These are phyloP conservation scores for Marmota monax DNA, from an alignment of 2,113 vertebrate species.

Conservation along the genomic window DNA sequence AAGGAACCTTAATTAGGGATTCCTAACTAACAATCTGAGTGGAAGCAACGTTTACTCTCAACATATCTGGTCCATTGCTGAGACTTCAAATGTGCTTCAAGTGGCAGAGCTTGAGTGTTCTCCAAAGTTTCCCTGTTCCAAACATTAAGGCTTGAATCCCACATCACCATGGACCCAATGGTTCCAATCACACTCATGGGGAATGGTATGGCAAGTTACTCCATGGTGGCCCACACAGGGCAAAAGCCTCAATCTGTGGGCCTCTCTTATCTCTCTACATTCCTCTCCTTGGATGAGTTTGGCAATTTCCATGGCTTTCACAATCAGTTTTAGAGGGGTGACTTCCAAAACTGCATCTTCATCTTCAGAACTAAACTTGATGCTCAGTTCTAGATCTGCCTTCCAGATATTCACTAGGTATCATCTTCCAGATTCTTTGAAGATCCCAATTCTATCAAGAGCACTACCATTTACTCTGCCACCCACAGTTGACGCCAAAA, in stretches of 20 bases:
- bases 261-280: not conserved
- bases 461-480: not conserved
- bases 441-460: not conserved
- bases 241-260: not conserved
- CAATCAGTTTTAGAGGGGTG: not conserved
- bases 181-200: not conserved
- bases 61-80: not conserved
- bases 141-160: not conserved
- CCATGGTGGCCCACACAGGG: not conserved
- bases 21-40: not conserved
- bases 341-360: not conserved
- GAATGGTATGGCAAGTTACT: not conserved
- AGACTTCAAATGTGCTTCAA: not conserved
- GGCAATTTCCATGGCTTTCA: not conserved
- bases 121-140: slow-evolving; percentile 3
- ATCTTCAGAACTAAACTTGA: not conserved
- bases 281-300: not conserved
- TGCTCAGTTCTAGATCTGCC: not conserved
- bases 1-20: not conserved
- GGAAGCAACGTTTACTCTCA: not conserved
- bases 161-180: not conserved
- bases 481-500: not conserved
- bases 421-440: not conserved
- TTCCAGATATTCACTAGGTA: not conserved
- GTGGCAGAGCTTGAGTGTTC: not conserved